These are phyloP conservation scores for Gambusia yucatana DNA, from an alignment of 2,797 vertebrate genomes.

Conservation along the genomic window DNA sequence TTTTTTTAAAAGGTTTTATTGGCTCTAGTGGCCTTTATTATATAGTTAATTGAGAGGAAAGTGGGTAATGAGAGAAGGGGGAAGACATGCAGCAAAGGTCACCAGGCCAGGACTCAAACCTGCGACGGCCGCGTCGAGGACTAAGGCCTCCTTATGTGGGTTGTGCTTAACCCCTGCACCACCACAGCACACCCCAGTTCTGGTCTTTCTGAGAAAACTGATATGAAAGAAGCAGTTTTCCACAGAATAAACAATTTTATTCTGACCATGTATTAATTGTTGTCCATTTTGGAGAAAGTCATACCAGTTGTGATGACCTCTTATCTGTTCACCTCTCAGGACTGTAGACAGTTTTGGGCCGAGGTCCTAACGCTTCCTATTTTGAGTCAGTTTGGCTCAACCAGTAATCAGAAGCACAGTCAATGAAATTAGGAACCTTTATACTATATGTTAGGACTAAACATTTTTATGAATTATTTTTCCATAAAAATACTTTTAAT, in stretches of 20 bases:
- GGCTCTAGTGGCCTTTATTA: too few relatives aligned
- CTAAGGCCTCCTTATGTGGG: too few relatives aligned
- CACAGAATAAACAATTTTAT: not conserved
- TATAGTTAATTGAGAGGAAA: too few relatives aligned
- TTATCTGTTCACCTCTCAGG: too few relatives aligned
- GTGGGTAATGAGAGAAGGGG: too few relatives aligned
- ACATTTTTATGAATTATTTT: not conserved
- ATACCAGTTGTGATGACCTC: not conserved
- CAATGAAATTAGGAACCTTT: not conserved
- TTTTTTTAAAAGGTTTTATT: too few relatives aligned
- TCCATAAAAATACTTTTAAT: not conserved
- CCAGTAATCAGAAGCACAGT: not conserved
- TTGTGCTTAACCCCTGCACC: too few relatives aligned
- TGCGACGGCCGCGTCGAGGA: too few relatives aligned
- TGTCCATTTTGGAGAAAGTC: not conserved
- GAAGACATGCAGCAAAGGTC: too few relatives aligned
- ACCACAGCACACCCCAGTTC: too few relatives aligned
- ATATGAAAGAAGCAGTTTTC: not conserved
- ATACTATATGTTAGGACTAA: too few relatives aligned
- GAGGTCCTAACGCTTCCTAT: not conserved
- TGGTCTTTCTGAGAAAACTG: not conserved
- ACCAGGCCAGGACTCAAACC: too few relatives aligned
- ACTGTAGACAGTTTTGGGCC: not conserved
- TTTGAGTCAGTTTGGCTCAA: not conserved
- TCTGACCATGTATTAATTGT: not conserved